phyloP scores from a whole-genome alignment of 2,888 invertebrate species.

The Bimastos eiseni region DNA sequence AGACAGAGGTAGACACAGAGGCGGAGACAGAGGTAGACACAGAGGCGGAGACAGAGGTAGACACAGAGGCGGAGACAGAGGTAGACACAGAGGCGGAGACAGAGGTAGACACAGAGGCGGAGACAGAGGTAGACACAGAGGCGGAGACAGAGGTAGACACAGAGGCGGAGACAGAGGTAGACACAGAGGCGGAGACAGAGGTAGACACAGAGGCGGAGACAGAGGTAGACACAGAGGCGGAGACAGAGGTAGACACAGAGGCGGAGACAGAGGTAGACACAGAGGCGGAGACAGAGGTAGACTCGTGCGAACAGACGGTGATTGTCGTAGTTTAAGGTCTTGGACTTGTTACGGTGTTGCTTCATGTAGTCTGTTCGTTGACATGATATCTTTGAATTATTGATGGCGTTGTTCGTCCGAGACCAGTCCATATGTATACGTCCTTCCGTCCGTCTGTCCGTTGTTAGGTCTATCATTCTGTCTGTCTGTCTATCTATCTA shows the following conservation, averaged over 20 bases:
- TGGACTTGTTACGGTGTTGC: neutral
- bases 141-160: neutral
- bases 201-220: too few relatives aligned
- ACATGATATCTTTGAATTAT: neutral
- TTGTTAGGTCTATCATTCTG: too few relatives aligned
- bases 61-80: slow-evolving; percentile 16
- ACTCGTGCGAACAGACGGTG: neutral
- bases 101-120: neutral
- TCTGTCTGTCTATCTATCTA: too few relatives aligned
- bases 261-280: neutral
- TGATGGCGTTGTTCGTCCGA: neutral
- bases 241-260: neutral
- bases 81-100: slow-evolving; percentile 2
- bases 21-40: slow-evolving; percentile 8
- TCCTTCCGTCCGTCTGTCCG: slow-evolving; percentile 5
- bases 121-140: neutral
- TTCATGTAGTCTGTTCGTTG: neutral
- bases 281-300: neutral
- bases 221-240: too few relatives aligned
- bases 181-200: too few relatives aligned
- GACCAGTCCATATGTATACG: neutral
- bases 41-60: neutral
- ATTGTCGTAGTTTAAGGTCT: neutral
- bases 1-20: neutral
- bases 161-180: neutral